Evolutionary conservation across 2,888 invertebrate genomes (phyloP).

Genomic region (Listrodromus nycthemerus): DNA sequence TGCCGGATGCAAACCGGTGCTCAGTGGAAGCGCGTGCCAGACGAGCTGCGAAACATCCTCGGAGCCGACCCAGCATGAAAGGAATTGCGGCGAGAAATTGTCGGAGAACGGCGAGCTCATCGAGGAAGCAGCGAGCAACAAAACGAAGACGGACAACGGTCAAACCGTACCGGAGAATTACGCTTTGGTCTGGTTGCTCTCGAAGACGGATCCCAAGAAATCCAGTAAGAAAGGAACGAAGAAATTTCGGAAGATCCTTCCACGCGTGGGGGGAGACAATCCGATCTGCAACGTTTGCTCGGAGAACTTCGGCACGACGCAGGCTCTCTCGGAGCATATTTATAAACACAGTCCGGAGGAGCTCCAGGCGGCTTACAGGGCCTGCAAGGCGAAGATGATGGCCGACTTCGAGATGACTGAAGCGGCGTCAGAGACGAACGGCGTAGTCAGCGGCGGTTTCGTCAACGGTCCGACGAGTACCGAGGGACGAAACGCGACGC

Average conservation of each 20-base stretch:
- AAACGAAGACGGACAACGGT: background rate
- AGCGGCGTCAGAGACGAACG: background rate
- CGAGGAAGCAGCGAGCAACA: background rate
- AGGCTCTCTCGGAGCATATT: constrained; percentile 75
- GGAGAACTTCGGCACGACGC: constrained; percentile 67
- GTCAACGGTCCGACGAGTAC: background rate
- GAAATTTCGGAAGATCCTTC: background rate
- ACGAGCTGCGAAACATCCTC: background rate
- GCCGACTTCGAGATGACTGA: constrained; percentile 47
- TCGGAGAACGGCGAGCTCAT: background rate
- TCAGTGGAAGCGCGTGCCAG: constrained; percentile 8
- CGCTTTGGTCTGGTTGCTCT: constrained; percentile 27
- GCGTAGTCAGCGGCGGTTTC: background rate
- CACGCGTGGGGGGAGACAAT: constrained; percentile 21
- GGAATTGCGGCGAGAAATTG: background rate
- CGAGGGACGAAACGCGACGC: background rate
- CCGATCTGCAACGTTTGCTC: constrained; percentile 75
- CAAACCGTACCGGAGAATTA: background rate
- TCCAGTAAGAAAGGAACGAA: constrained; percentile 10
- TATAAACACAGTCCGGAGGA: constrained; percentile 76
- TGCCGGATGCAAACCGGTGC: background rate
- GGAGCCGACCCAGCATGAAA: constrained; percentile 27
- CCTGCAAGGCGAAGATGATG: constrained; percentile 55
- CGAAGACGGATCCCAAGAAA: constrained; percentile 15
- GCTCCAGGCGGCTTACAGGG: constrained; percentile 72